phyloP scores from a whole-genome alignment of 35 echinoderm and acorn worm species.

The Chiridota heheva region DNA sequence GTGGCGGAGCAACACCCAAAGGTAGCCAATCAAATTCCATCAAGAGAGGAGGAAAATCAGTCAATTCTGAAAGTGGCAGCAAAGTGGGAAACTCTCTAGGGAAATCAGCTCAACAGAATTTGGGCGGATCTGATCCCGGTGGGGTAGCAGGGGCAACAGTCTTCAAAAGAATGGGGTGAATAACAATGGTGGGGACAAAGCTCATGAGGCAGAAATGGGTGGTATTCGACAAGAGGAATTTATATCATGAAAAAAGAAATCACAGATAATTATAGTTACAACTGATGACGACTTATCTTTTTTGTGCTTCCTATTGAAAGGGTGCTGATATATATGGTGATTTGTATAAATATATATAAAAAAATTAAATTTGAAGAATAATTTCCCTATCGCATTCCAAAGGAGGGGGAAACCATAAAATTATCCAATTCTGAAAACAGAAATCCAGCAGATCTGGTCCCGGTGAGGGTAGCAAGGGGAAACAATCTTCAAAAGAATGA shows the following conservation, averaged over 20 bases:
- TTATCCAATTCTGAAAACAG: no score
- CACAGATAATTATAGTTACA: slow-evolving; percentile 31
- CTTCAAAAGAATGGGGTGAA: background rate
- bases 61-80: background rate
- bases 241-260: background rate
- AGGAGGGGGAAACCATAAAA: no score
- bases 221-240: background rate
- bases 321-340: no score
- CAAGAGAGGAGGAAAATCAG: background rate
- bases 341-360: no score
- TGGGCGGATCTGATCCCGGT: background rate
- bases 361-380: no score
- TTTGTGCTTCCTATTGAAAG: no score
- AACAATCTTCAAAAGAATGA: no score
- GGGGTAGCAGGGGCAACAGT: background rate
- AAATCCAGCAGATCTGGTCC: no score
- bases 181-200: background rate
- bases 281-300: background rate
- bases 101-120: no score
- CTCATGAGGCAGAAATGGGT: slow-evolving; percentile 1
- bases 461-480: no score
- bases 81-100: no score
- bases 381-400: no score
- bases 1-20: background rate
- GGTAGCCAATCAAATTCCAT: background rate